phyloP scores from a whole-genome alignment of 2,797 vertebrate genomes.

The Triplophysa bombifrons region DNA sequence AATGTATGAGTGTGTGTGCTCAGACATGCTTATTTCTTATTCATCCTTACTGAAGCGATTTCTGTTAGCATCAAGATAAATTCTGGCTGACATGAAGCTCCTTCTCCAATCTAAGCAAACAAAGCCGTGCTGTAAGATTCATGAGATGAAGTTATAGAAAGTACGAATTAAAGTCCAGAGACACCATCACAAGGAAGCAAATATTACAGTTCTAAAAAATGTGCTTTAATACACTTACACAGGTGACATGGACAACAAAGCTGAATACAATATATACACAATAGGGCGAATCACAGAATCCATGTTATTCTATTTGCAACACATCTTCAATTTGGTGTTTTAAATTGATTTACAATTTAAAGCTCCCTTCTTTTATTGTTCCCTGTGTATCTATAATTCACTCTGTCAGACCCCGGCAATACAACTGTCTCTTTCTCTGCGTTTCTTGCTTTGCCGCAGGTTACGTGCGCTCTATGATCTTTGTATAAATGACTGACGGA shows the following conservation, averaged over 20 bases:
- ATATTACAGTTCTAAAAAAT: too few relatives aligned
- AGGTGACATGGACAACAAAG: too few relatives aligned
- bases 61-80: conserved; percentile 58
- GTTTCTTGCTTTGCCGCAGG: conserved; percentile 4
- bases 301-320: background rate
- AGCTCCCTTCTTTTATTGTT: background rate
- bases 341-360: background rate
- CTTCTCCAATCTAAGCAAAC: conserved; percentile 69
- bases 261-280: too few relatives aligned
- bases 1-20: background rate
- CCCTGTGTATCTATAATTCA: conserved; percentile 15
- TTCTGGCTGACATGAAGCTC: conserved; percentile 62
- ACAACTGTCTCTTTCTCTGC: background rate
- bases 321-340: background rate
- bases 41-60: conserved; percentile 63
- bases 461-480: conserved; percentile 32
- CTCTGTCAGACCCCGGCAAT: background rate
- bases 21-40: conserved; percentile 47
- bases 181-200: too few relatives aligned
- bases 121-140: conserved; percentile 65
- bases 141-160: conserved; percentile 61
- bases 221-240: too few relatives aligned
- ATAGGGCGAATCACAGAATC: too few relatives aligned
- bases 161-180: too few relatives aligned
- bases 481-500: conserved; percentile 25